Evolutionary conservation across 2,113 vertebrate genomes (phyloP).

Genomic region (Chaenogobius annularis): DNA sequence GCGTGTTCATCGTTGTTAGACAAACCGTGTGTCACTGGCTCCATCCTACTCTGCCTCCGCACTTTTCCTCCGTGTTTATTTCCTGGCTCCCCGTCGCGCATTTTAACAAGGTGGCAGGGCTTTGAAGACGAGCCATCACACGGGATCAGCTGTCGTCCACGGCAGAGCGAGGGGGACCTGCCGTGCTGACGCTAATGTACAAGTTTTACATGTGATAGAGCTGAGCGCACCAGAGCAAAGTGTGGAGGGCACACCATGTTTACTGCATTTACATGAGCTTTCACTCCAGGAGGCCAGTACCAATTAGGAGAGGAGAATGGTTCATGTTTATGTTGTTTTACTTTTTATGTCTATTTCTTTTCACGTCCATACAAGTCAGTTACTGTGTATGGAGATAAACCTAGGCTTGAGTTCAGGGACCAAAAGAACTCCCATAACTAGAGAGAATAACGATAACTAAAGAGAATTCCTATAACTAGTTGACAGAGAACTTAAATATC

Average conservation of each 20-base stretch:
- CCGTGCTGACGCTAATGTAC: conserved; percentile 1
- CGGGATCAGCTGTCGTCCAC: conserved; percentile 40
- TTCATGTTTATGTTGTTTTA: not conserved
- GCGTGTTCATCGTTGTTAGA: conserved; percentile 64
- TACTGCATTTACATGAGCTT: not conserved
- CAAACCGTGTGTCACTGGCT: conserved; percentile 66
- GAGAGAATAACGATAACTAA: too few species aligned
- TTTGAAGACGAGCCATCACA: conserved; percentile 70
- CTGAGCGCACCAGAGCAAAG: not conserved
- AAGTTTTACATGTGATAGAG: not conserved
- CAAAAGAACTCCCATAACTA: too few species aligned
- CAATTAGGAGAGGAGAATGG: not conserved
- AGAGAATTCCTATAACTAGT: too few species aligned
- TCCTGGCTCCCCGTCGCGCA: conserved; percentile 49
- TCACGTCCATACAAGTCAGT: not conserved
- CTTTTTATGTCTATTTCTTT: not conserved
- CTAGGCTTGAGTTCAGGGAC: too few species aligned
- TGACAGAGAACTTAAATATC: too few species aligned
- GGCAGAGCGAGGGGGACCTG: not conserved
- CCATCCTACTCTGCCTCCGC: conserved; percentile 41
- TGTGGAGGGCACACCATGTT: not conserved
- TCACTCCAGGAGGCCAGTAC: not conserved
- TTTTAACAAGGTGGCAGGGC: conserved; percentile 68
- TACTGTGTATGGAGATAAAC: not conserved
- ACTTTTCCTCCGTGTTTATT: conserved; percentile 67